These are phyloP conservation scores for Eira barbara DNA, from an alignment of 2,113 vertebrate species.

Conservation along the genomic window DNA sequence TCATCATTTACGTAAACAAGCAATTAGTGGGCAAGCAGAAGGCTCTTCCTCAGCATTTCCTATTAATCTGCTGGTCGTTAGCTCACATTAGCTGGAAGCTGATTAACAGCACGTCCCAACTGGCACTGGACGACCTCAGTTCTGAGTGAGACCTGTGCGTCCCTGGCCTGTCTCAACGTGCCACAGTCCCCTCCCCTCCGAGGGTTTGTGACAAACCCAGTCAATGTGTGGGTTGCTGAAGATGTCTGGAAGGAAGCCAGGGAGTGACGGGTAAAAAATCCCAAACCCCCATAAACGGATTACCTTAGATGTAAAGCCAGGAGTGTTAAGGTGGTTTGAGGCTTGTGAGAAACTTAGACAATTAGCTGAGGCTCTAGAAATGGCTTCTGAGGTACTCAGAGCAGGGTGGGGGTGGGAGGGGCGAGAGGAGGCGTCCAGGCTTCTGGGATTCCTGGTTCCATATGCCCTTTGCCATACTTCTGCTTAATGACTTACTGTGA, in stretches of 20 bases:
- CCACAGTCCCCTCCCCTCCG: background rate
- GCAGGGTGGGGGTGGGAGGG: background rate
- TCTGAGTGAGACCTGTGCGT: background rate
- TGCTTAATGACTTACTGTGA: background rate
- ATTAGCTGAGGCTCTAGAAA: slow-evolving; percentile 5
- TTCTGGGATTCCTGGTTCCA: background rate
- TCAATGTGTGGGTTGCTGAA: background rate
- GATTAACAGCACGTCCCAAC: background rate
- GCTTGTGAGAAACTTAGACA: slow-evolving; percentile 2
- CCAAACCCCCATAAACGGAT: background rate
- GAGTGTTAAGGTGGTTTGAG: slow-evolving; percentile 14
- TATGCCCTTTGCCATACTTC: background rate
- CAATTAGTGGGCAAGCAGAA: background rate
- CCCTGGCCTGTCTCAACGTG: background rate
- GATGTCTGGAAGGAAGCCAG: slow-evolving; percentile 31
- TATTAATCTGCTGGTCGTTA: slow-evolving; percentile 25
- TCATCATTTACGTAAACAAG: slow-evolving; percentile 27
- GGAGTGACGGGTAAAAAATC: background rate
- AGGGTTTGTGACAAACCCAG: background rate
- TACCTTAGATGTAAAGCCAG: slow-evolving; percentile 5
- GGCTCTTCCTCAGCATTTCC: background rate
- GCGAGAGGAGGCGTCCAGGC: accelerated
- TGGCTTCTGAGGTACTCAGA: background rate
- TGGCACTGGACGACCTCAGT: background rate
- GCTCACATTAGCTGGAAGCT: background rate